phyloP scores from a whole-genome alignment of 2,113 vertebrate genomes.

The Phocoena phocoena region DNA sequence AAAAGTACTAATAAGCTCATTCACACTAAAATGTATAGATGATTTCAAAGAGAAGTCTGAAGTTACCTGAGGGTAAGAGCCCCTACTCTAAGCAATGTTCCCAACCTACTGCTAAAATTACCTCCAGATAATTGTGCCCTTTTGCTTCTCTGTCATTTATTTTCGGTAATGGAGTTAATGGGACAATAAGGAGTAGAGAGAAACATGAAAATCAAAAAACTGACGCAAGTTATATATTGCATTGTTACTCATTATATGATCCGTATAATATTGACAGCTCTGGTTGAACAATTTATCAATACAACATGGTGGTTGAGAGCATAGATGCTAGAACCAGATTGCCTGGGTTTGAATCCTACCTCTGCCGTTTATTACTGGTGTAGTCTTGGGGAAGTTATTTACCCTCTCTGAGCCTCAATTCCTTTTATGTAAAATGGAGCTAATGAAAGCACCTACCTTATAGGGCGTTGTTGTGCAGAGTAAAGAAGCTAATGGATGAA shows the following conservation, averaged over 20 bases:
- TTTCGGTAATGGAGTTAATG: neutral
- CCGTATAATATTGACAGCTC: neutral
- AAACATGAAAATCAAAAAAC: slow-evolving; percentile 33
- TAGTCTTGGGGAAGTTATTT: neutral
- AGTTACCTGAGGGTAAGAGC: neutral
- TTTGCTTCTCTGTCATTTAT: slow-evolving; percentile 1
- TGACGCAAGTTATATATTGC: neutral
- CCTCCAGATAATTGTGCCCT: neutral
- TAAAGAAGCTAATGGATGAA: neutral
- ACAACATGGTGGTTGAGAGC: neutral
- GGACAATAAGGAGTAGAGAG: neutral
- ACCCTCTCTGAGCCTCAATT: neutral
- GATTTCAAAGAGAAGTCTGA: neutral
- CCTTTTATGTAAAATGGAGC: neutral
- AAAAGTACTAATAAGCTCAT: neutral
- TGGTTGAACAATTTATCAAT: neutral
- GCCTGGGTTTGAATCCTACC: neutral
- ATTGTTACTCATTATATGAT: neutral
- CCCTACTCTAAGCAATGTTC: neutral
- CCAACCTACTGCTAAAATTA: neutral
- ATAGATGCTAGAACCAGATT: neutral
- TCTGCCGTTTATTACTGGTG: neutral
- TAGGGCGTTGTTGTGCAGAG: neutral
- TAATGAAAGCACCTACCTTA: neutral
- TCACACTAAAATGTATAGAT: neutral